These are phyloP conservation scores for Cephus sareptanus DNA, from an alignment of 2,888 invertebrate genomes.

Conservation along the genomic window DNA sequence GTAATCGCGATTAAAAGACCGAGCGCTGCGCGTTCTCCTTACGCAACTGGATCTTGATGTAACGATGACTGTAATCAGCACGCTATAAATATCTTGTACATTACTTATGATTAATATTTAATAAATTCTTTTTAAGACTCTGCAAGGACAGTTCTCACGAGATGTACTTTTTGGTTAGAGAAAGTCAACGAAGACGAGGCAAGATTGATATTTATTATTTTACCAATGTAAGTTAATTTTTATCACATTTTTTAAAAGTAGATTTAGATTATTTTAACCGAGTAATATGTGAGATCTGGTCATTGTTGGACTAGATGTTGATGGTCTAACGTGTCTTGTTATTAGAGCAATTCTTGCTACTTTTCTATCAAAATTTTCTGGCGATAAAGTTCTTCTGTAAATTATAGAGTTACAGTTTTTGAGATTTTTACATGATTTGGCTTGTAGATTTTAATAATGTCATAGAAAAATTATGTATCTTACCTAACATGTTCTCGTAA, in stretches of 20 bases:
- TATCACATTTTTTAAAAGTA: background rate
- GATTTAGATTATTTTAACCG: background rate
- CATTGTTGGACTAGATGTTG: background rate
- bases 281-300: background rate
- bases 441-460: background rate
- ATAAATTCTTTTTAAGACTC: conserved; percentile 3
- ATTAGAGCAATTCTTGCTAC: background rate
- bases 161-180: background rate
- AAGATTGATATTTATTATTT: background rate
- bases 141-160: background rate
- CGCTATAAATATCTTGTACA: conserved; percentile 1
- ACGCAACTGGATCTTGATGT: background rate
- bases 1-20: background rate
- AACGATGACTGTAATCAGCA: background rate
- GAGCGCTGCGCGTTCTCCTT: background rate
- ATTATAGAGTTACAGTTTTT: background rate
- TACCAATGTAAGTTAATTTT: background rate
- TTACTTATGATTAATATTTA: background rate
- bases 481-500: background rate
- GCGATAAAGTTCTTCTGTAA: background rate
- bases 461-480: background rate
- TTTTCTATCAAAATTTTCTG: background rate
- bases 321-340: background rate
- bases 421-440: background rate
- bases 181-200: background rate